phyloP scores from a whole-genome alignment of 1,140 invertebrate species.

The Drosophila leontia region DNA sequence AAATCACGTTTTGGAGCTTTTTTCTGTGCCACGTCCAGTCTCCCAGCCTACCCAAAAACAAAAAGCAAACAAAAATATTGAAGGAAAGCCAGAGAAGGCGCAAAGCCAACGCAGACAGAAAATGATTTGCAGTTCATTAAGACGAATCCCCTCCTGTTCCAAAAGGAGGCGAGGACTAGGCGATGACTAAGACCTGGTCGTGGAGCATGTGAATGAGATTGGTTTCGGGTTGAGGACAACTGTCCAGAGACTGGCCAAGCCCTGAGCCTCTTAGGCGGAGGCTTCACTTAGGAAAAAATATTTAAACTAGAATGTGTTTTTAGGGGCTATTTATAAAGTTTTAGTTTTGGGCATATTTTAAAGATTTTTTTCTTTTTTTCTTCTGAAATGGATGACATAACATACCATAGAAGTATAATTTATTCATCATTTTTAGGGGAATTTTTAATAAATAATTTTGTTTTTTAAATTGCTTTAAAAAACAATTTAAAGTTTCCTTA shows the following conservation, averaged over 20 bases:
- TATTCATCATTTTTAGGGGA: background rate
- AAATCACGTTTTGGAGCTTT: conserved; percentile 45
- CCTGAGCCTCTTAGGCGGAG: conserved; percentile 17
- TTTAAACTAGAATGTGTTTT: background rate
- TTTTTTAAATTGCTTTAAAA: background rate
- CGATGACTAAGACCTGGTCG: conserved; percentile 65
- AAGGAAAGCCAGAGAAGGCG: conserved; percentile 22
- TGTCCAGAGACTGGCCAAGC: conserved; percentile 33
- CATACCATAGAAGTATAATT: background rate
- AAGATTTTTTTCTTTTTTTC: too few species aligned
- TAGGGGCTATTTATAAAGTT: background rate
- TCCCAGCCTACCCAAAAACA: conserved; percentile 24
- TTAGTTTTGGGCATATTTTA: too few species aligned
- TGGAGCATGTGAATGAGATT: conserved; percentile 55
- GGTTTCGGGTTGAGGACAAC: conserved; percentile 47
- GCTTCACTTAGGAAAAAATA: conserved; percentile 5
- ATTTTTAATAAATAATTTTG: too few species aligned
- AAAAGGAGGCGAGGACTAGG: conserved; percentile 48
- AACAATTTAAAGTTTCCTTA: background rate
- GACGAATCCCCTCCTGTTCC: conserved; percentile 38
- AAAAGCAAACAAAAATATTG: background rate
- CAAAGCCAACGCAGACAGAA: conserved; percentile 66
- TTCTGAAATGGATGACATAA: background rate
- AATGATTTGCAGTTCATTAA: conserved; percentile 82
- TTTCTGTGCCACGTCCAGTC: conserved; percentile 47